phyloP scores from a whole-genome alignment of 2,888 invertebrate species.

The Campoplex nolae region DNA sequence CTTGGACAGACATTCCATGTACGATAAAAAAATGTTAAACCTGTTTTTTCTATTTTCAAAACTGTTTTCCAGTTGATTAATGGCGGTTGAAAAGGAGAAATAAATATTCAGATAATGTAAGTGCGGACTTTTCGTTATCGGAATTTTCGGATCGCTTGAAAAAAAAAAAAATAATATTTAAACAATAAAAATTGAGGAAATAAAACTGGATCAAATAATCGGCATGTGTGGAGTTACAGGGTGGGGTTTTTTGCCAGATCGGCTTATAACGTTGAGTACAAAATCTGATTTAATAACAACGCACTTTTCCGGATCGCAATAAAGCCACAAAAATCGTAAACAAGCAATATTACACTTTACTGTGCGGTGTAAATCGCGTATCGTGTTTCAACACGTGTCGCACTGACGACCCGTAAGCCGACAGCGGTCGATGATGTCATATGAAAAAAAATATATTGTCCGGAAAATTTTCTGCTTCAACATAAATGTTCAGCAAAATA shows the following conservation, averaged over 20 bases:
- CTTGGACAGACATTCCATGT: too few species aligned
- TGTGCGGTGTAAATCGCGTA: not conserved
- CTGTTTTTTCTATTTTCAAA: too few species aligned
- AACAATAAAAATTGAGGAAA: not conserved
- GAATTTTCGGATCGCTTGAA: not conserved
- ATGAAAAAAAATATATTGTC: not conserved
- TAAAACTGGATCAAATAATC: not conserved
- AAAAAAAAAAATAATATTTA: not conserved
- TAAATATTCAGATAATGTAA: not conserved
- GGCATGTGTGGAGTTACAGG: not conserved
- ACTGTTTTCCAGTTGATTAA: too few species aligned
- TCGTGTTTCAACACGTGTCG: not conserved
- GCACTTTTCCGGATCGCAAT: not conserved
- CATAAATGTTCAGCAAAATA: not conserved
- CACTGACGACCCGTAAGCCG: not conserved
- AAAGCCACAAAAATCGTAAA: not conserved
- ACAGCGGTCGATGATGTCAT: not conserved
- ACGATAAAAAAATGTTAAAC: too few species aligned
- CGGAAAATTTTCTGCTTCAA: not conserved
- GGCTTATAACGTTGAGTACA: not conserved
- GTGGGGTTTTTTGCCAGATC: not conserved
- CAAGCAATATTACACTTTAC: not conserved
- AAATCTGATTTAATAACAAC: not conserved
- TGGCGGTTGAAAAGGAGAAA: not conserved
- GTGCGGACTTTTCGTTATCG: not conserved